phyloP scores from a whole-genome alignment of 1,140 invertebrate species.

The Paraescarpia echinospica region DNA sequence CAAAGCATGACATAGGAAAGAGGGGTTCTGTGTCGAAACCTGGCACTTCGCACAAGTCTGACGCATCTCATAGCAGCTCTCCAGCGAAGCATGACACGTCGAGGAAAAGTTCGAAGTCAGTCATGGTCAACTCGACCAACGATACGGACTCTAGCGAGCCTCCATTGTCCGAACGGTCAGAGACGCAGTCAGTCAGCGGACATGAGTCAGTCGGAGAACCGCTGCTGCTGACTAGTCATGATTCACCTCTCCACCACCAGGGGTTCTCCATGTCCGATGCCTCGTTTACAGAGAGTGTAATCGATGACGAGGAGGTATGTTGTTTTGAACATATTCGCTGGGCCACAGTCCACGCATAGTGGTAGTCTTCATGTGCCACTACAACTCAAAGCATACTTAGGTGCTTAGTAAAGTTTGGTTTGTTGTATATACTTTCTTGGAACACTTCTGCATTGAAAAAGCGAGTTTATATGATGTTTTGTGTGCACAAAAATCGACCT shows the following conservation, averaged over 20 bases:
- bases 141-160: not conserved
- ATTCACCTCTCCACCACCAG: not conserved
- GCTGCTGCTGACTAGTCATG: not conserved
- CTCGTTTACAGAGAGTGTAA: not conserved
- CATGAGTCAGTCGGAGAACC: not conserved
- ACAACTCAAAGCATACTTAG: no score
- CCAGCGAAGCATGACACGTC: not conserved
- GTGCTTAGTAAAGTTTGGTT: not conserved
- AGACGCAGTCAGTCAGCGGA: not conserved
- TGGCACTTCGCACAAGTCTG: not conserved
- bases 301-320: not conserved
- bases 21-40: not conserved
- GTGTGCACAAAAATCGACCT: no score
- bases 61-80: not conserved
- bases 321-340: not conserved
- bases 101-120: not conserved
- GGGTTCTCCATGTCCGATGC: not conserved
- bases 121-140: not conserved
- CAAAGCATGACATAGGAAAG: not conserved
- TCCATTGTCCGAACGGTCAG: not conserved
- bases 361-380: no score
- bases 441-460: no score
- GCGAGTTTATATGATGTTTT: no score
- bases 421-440: not conserved
- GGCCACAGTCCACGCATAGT: no score